Evolutionary conservation across 1,140 invertebrate species (phyloP).

Genomic region (Caenorhabditis inopinata): DNA sequence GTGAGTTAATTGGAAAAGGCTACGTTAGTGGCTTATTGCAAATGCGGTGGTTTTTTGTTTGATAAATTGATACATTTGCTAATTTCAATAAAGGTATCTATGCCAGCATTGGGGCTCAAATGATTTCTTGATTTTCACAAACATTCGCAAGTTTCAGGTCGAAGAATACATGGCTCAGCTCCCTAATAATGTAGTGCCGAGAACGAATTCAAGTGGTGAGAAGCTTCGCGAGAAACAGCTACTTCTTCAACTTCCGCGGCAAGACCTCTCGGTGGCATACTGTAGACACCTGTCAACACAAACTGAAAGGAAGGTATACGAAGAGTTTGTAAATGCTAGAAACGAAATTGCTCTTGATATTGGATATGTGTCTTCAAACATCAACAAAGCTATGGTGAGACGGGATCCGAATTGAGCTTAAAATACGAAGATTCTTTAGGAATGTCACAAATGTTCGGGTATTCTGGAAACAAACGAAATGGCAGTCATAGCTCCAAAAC

Average conservation of each 20-base stretch:
- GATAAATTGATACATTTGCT: no score
- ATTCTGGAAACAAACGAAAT: conserved; percentile 73
- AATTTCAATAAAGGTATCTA: no score
- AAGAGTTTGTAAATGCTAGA: conserved; percentile 84
- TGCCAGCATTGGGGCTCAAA: no score
- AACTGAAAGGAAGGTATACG: conserved; percentile 70
- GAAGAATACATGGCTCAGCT: conserved; percentile 77
- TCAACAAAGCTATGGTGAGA: conserved; percentile 61
- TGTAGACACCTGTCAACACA: conserved; percentile 77
- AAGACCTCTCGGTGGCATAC: conserved; percentile 85
- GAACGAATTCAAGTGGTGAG: conserved; percentile 77
- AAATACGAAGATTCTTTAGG: conserved; percentile 64
- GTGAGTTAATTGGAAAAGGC: no score
- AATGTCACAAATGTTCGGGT: conserved; percentile 74
- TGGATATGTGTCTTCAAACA: conserved; percentile 72
- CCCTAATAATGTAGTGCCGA: conserved; percentile 77
- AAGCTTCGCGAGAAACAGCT: conserved; percentile 79
- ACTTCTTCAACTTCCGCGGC: conserved; percentile 82
- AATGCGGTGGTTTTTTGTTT: no score
- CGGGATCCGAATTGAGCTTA: background rate
- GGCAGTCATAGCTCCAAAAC: conserved; percentile 75
- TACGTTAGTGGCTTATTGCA: no score
- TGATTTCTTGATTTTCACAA: no score
- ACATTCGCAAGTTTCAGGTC: conserved; percentile 68
- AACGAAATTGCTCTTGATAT: conserved; percentile 94